phyloP scores from a whole-genome alignment of 2,888 invertebrate species.

The Cecidostiba fungosa region DNA sequence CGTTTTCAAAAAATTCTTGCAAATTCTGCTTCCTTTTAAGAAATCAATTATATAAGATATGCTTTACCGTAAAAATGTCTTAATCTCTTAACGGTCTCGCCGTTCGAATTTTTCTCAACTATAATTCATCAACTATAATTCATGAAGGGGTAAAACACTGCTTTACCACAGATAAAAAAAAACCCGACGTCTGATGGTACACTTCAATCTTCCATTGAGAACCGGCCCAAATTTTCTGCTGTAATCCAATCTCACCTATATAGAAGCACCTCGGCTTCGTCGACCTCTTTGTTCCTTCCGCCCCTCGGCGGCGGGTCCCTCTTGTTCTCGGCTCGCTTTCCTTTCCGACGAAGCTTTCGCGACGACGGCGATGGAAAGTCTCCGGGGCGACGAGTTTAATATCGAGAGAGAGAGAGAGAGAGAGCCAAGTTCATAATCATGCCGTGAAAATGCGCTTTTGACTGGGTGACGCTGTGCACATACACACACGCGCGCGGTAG shows the following conservation, averaged over 20 bases:
- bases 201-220: conserved; percentile 18
- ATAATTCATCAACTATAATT: too few relatives aligned
- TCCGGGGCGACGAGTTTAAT: conserved; percentile 60
- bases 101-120: too few relatives aligned
- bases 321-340: neutral
- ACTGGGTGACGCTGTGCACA: neutral
- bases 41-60: too few relatives aligned
- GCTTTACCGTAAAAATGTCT: too few relatives aligned
- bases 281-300: neutral
- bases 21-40: too few relatives aligned
- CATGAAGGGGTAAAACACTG: too few relatives aligned
- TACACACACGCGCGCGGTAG: conserved; percentile 6
- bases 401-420: conserved; percentile 40
- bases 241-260: conserved; percentile 51
- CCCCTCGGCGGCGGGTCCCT: neutral
- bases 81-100: too few relatives aligned
- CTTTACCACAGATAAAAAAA: neutral
- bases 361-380: conserved; percentile 32
- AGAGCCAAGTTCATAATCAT: conserved; percentile 61
- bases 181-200: neutral
- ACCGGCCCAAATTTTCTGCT: conserved; percentile 41
- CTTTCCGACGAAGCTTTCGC: neutral
- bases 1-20: too few relatives aligned
- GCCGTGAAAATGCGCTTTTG: conserved; percentile 62
- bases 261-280: neutral